Evolutionary conservation across 2,113 vertebrate species (phyloP), one percentile per base, ranked within the genome.

Genomic region (Erpornis zantholeuca): DNA sequence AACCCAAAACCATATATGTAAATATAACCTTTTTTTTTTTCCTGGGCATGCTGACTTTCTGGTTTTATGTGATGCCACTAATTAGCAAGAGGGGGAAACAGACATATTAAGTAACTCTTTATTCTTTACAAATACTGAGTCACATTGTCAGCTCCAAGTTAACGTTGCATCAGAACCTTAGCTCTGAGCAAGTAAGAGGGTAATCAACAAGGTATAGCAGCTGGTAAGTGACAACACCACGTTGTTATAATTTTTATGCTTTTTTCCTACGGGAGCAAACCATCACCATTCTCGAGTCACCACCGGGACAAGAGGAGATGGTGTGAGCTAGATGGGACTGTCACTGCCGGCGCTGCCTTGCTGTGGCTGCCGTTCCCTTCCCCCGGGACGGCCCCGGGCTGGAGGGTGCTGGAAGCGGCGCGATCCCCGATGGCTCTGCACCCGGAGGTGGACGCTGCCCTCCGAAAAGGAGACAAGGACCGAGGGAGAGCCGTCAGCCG

Each of bases 281-380:
- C 22, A 65, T 21, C 49, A 12, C 5, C 70, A n/a, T 11, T 17
- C 44, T 66, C 52, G 14, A 27, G 52, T 7, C 33, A 33, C 11
- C 52, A 17, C 25, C 2, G 8, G 31, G 31, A 69, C n/a, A 81
- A 36, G 0, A 0, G 31, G 15, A 36, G 44, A 53, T 0, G 4
- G 1, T 6, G 35, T 24, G 71, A 78, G 56, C 53, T 14, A 36
- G 19, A 3, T 3, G 1, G 6, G 35, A 2, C 21, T 5, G n/a
- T 7, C 47, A 8, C 14, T 6, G 24, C 23, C 40, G 15, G 36
- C 4, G 3, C 53, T 49, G 63, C 59, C 50, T 2, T 10, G 47
- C 75, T 6, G 52, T 0, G 5, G 63, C 45, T 6, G 52, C 71
- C 8, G 33, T 10, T 63, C 16, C 13, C 29, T 13, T 16, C 12